Evolutionary conservation across 2,797 vertebrate species (phyloP), one percentile per base, ranked within the genome.

Genomic region (Thripadectes ignobilis): DNA sequence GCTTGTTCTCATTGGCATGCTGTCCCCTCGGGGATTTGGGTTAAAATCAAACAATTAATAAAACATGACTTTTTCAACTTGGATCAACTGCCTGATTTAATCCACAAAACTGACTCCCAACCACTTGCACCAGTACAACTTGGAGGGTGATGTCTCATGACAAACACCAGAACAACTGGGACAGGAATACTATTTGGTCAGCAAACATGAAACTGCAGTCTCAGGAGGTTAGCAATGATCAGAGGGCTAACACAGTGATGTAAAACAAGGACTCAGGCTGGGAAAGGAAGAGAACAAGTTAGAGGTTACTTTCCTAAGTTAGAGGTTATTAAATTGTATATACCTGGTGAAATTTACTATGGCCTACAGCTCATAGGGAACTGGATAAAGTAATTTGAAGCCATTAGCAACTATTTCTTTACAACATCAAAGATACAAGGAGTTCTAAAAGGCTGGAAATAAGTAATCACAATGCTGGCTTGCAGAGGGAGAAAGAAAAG

Each of bases 31-130:
- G 76, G 93, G 79, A 85, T 75, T 88, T 7, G 73, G 54, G 66
- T 81, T 91, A 85, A 91, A 95, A 82, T 80, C 94, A 90, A 91
- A 83, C 85, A 93, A 93, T 94, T 96, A 95, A 89, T 95, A 95
- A 95, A 92, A 83, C 89, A 84, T 96, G 95, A 89, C 82, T 95
- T 93, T 92, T 95, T 66, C 79, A 75, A 22, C 58, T 95, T 96
- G 95, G 95, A 95, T 75, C 76, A 51, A 18, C 78, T 94, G 93
- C 89, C 82, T 24, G 49, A 77, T 93, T 93, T 83, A 85, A 92
- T 93, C 54, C 79, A 78, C 57, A 91, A 95, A 97, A 88, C 61
- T 81, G 88, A 90, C 79, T 89, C 79, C 46, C 85, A 93, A 26
- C 69, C 76, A 90, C 92, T 95, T 78, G 54, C 76, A 95, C 82